Base-by-base conservation (phyloP, 2,888 invertebrate genomes). In the Byasa hedistus region DNA sequence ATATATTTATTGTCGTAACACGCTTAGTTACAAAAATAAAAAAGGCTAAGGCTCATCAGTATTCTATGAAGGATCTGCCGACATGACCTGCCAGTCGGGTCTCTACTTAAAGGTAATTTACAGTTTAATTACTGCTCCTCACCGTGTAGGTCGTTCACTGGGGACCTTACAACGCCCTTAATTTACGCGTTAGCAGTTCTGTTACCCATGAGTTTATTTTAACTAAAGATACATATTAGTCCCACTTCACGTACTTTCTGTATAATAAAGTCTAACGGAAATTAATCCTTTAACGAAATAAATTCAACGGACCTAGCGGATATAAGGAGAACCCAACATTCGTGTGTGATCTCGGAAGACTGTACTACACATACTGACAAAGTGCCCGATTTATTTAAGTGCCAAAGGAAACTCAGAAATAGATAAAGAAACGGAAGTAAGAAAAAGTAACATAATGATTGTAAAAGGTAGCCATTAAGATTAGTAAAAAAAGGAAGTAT, bases 31-130 rank as follows among this genome's bases (percentile, higher is more conserved):
- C 44, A 44, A 44, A 44, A 44, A 44, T 44, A 44, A 17, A 44
- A 17, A 19, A 15, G 19, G 4, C 19, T 5, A 32, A 32, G 32
- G 55, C 32, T 89, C 86, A 87, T 89, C 87, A 82, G 81, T 87
- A 88, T 88, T 86, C 87, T 83, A 80, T 72, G 69, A 71, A 77
- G 80, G 73, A 72, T 70, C 77, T 76, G 71, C 77, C 85, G 83
- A 86, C 85, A 84, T 86, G 87, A 86, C 87, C 86, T 88, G 85
- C 82, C 79, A 78, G 70, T 79, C 76, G 83, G 83, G 82, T 82
- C 81, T 83, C 82, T 85, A 86, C 86, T 88, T 86, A 85, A 83
- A 79, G 79, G 82, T 87, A 88, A 88, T 89, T 88, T 87, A 88
- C 88, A 87, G 87, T 87, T 89, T 88, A 88, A 89, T 89, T 89